Evolutionary conservation across 1,140 invertebrate genomes (phyloP), one percentile per base, ranked within the genome.

Genomic region (Zaprionus taronus): DNA sequence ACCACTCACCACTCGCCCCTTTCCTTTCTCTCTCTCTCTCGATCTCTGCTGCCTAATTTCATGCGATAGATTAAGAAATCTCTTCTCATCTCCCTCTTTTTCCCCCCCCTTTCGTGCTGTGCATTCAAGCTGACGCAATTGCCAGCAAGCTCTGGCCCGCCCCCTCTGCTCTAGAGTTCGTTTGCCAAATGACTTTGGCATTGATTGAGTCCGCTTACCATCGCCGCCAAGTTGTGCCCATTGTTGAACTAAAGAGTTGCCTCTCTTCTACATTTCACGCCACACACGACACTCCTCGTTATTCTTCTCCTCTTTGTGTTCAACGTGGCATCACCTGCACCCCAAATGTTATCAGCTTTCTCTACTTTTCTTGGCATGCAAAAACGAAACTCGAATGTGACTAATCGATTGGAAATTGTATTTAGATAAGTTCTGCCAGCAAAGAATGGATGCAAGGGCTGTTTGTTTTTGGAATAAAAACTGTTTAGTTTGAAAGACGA

Each of bases 181-280:
- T 38, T 41, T 74, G 72, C 72, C 72, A 74, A 74, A 70, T 73
- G 71, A 53, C 58, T 70, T 70, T 74, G 72, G 65, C 66, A 69
- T 44, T 44, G 66, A 49, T 60, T 53, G 47, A 26, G 41, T 53
- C 9, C 44, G 34, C 34, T 67, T 60, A 62, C 49, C 65, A 65
- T 44, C 15, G 7, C 12, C 26, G 72, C 66, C 72, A 74, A 62
- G 41, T 47, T 17, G n/a, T 47, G 12, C n/a, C 41, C 41, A 17
- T 47, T 47, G n/a, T 38, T 4, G 0, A 38, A 38, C 36, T 38
- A 38, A 38, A 38, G 36, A 17, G 5, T 44, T 38, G 14, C 41
- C 41, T 17, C 6, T 7, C 49, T 53, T 49, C 7, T 4, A 51
- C 47, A 24, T 4, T 47, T 51, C 47, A 24, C 4, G 20, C 4